Evolutionary conservation across 2,797 vertebrate species (phyloP).

Genomic region (Potorous gilbertii): DNA sequence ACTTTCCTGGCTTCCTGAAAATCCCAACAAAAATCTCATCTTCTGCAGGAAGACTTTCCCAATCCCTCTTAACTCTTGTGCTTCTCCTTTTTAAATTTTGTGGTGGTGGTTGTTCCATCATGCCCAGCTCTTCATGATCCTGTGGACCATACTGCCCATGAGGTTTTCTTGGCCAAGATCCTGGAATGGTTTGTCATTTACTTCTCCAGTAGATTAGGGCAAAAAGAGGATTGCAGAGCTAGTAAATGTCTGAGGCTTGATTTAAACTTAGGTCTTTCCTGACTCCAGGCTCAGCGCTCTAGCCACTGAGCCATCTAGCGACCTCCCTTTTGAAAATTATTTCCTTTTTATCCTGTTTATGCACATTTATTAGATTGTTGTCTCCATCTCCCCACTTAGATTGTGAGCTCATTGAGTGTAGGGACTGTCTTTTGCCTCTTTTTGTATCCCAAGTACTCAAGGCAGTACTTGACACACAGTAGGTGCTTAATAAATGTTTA

Average conservation of each 20-base stretch:
- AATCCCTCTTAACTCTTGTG: not conserved
- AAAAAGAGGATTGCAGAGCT: not conserved
- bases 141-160: not conserved
- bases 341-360: not conserved
- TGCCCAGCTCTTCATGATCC: not conserved
- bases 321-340: not conserved
- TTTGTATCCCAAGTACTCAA: not conserved
- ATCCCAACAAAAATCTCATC: not conserved
- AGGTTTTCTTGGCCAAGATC: not conserved
- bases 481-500: not conserved
- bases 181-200: not conserved
- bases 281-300: not conserved
- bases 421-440: not conserved
- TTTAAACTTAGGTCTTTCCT: not conserved
- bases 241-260: not conserved
- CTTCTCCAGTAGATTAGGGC: not conserved
- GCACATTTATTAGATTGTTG: not conserved
- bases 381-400: not conserved
- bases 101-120: not conserved
- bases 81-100: not conserved
- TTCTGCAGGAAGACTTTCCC: not conserved
- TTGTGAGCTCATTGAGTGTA: not conserved
- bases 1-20: not conserved
- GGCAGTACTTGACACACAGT: not conserved
- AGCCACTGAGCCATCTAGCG: not conserved